phyloP scores from a whole-genome alignment of 2,797 vertebrate genomes.

The Danio albolineatus region DNA sequence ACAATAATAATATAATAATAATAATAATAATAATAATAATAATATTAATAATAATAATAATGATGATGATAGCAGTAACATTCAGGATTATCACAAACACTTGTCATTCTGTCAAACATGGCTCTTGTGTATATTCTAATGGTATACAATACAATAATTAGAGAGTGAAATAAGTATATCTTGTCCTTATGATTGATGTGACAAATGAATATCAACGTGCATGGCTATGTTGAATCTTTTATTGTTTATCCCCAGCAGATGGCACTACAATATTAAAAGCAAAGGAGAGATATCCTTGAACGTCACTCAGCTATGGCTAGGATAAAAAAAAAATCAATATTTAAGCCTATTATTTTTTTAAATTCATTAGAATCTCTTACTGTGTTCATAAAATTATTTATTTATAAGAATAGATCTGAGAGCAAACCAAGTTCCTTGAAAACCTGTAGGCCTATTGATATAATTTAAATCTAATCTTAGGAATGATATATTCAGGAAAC shows the following conservation, averaged over 20 bases:
- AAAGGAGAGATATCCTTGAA: conserved; percentile 1
- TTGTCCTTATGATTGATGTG: background rate
- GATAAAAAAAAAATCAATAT: no score
- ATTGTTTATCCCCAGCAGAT: conserved; percentile 41
- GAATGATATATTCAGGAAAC: no score
- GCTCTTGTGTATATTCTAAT: conserved; percentile 6
- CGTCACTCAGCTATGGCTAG: background rate
- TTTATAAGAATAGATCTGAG: background rate
- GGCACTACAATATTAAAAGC: conserved; percentile 36
- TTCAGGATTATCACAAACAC: background rate
- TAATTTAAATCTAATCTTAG: conserved; percentile 6
- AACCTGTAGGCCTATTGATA: background rate
- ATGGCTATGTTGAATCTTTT: no score
- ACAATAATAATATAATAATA: no score
- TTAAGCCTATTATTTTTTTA: no score
- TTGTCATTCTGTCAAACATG: conserved; percentile 8
- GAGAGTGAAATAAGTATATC: background rate
- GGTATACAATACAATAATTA: conserved; percentile 13
- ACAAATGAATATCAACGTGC: no score
- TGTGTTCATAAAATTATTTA: background rate
- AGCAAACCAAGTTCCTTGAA: background rate
- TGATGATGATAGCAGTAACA: no score
- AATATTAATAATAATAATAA: no score
- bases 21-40: no score
- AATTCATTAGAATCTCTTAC: no score